These are phyloP conservation scores for Monoplex corrugatus DNA, from an alignment of 2,888 invertebrate species.

Conservation along the genomic window DNA sequence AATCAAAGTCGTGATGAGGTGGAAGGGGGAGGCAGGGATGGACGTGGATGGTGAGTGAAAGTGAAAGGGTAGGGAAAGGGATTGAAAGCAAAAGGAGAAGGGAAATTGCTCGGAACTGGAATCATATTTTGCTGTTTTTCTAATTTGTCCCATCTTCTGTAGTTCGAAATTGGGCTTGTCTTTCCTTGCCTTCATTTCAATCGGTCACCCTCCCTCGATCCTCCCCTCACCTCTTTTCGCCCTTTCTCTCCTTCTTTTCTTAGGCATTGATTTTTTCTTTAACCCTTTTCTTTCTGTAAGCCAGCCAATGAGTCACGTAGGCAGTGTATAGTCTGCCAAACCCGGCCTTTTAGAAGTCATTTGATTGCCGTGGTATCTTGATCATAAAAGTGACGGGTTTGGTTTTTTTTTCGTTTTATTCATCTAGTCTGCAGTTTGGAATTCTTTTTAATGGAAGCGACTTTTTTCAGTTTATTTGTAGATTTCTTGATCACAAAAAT, in stretches of 20 bases:
- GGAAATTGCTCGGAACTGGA: neutral
- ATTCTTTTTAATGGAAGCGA: no score
- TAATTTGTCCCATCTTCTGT: constrained; percentile 34
- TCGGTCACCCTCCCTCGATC: neutral
- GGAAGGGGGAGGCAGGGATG: neutral
- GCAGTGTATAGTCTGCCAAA: no score
- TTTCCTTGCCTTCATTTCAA: neutral
- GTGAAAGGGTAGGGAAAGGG: neutral
- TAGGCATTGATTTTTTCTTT: neutral
- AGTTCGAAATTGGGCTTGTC: constrained; percentile 34
- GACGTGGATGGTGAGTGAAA: neutral
- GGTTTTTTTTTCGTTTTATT: no score
- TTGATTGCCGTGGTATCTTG: no score
- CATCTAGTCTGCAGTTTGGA: no score
- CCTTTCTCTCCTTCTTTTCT: neutral
- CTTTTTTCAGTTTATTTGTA: no score
- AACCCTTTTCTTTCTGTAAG: neutral
- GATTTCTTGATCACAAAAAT: no score
- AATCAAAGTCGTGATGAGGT: constrained; percentile 30
- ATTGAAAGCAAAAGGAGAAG: neutral
- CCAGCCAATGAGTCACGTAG: neutral
- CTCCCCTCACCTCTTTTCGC: neutral
- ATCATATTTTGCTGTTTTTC: constrained; percentile 38
- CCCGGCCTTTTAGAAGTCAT: no score
- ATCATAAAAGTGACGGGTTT: no score